A percentile compares a stretch with the other conserved stretches of the same genome.
Evolutionary conservation across 2,888 invertebrate genomes (phyloP).

Genomic region (Cactoblastis cactorum): DNA sequence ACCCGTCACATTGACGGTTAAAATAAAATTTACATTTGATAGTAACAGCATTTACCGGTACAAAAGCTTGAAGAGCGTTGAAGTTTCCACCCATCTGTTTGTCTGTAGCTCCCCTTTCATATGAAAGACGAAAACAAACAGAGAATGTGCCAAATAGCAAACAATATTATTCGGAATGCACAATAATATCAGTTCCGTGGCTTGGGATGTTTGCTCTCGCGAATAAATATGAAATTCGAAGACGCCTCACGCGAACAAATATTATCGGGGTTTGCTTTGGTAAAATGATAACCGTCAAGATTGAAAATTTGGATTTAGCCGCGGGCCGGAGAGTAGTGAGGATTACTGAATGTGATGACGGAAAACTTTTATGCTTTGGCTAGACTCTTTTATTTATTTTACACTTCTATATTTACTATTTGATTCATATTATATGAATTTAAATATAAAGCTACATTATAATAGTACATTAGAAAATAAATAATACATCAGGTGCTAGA

Average conservation of each 20-base stretch:
- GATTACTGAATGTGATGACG: slow-evolving; percentile 43
- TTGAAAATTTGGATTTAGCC: slow-evolving; percentile 73
- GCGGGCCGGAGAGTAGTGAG: slow-evolving; percentile 45
- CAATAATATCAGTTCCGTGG: slow-evolving; percentile 79
- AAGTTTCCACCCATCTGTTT: slow-evolving; percentile 64
- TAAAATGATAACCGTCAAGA: slow-evolving; percentile 78
- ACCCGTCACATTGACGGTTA: slow-evolving; percentile 21
- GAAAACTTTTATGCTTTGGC: slow-evolving; percentile 27
- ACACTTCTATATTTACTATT: too few species aligned
- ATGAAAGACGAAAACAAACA: slow-evolving; percentile 78
- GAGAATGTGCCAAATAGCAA: slow-evolving; percentile 79
- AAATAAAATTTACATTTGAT: slow-evolving; percentile 59
- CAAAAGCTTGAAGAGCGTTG: slow-evolving; percentile 54
- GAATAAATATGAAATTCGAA: slow-evolving; percentile 80
- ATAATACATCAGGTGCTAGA: too few species aligned
- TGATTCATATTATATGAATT: too few species aligned
- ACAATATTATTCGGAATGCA: slow-evolving; percentile 80
- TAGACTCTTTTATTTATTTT: slow-evolving; percentile 14
- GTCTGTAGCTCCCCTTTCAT: slow-evolving; percentile 76
- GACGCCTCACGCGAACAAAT: slow-evolving; percentile 70
- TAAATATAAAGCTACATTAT: too few species aligned
- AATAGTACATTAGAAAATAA: too few species aligned
- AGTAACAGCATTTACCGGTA: slow-evolving; percentile 64
- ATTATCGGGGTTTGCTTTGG: slow-evolving; percentile 76
- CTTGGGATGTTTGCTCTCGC: slow-evolving; percentile 71